These are phyloP conservation scores for Drosophila fulvimacula DNA, from an alignment of 2,888 invertebrate genomes.

Conservation along the genomic window DNA sequence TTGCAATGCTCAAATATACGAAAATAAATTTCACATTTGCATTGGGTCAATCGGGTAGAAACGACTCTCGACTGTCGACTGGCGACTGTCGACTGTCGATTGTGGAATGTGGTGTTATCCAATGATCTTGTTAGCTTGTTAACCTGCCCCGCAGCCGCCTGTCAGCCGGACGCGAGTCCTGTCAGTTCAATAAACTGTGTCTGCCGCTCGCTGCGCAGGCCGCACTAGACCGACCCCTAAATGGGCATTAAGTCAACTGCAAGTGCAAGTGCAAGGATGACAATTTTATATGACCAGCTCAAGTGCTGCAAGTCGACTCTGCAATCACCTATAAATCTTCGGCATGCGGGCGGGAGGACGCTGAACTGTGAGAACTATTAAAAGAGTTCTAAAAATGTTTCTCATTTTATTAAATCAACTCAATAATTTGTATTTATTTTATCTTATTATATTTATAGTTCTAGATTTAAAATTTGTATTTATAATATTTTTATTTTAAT, in stretches of 20 bases:
- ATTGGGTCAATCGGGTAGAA: slow-evolving; percentile 20
- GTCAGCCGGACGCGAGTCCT: slow-evolving; percentile 25
- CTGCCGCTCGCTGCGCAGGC: slow-evolving; percentile 1
- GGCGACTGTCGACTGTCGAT: background rate
- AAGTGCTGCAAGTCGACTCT: slow-evolving; percentile 13
- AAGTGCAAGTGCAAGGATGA: slow-evolving; percentile 55
- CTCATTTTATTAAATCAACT: no score
- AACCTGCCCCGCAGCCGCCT: slow-evolving; percentile 18
- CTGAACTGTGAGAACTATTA: no score
- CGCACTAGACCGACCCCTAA: slow-evolving; percentile 29
- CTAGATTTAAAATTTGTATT: no score
- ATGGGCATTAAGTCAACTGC: slow-evolving; percentile 37
- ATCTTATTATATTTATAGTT: no score
- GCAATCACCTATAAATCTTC: slow-evolving; percentile 10
- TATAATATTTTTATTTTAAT: no score
- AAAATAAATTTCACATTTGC: slow-evolving; percentile 59
- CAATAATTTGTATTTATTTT: no score
- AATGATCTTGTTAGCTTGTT: slow-evolving; percentile 31
- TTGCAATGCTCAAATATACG: slow-evolving; percentile 52
- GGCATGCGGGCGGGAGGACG: no score
- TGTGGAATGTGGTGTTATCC: slow-evolving; percentile 33
- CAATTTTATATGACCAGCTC: slow-evolving; percentile 13
- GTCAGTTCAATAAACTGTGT: slow-evolving; percentile 52
- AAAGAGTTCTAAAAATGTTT: no score
- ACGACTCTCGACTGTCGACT: slow-evolving; percentile 1